Base-by-base conservation (phyloP, 2,888 invertebrate species). In the Cephus pygmeus region DNA sequence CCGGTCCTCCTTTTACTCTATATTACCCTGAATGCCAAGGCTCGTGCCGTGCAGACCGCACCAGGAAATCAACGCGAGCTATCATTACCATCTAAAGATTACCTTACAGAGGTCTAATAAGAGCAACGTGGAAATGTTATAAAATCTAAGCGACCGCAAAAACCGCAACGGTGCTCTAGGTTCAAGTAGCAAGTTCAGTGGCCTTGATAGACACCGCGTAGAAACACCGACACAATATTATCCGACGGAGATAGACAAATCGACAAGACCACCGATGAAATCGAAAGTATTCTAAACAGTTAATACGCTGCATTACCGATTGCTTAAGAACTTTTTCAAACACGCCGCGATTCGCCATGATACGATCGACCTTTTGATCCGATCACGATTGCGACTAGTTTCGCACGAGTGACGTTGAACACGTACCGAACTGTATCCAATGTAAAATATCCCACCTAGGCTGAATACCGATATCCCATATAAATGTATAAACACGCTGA, bases 171-270 rank as follows among this genome's bases (percentile, higher is more conserved):
- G 74, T 69, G 76, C 73, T 85, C 80, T 31, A 83, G 84, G 86
- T 85, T 88, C 87, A 85, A 87, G 87, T 87, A 83, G 85, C 87
- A 87, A 88, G 88, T 88, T 88, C 88, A 88, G 83, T 87, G 85
- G 85, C 87, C 87, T 86, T 88, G 87, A 85, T 81, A 69, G 71
- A 23, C 31, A 34, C 12, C 12, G 12, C 34, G 71, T 1, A 11
- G 11, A 9, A 33, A 12, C 33, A 34, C 71, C 12, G 33, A 15
- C 9, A 23, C 71, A 23, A 71, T 12, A 1, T 31, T 33, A 71
- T 31, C 12, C 30, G 31, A 30, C 69, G 69, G 69, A 34, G 68
- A 69, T 34, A 15, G 69, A 35, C 1, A 31, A 15, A 36, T 40
- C 69, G 69, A 69, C 33, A n/a, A 56, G 69, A 31, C 12, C 77